Evolutionary conservation across 2,797 vertebrate genomes (phyloP).

Genomic region (Gila robusta): DNA sequence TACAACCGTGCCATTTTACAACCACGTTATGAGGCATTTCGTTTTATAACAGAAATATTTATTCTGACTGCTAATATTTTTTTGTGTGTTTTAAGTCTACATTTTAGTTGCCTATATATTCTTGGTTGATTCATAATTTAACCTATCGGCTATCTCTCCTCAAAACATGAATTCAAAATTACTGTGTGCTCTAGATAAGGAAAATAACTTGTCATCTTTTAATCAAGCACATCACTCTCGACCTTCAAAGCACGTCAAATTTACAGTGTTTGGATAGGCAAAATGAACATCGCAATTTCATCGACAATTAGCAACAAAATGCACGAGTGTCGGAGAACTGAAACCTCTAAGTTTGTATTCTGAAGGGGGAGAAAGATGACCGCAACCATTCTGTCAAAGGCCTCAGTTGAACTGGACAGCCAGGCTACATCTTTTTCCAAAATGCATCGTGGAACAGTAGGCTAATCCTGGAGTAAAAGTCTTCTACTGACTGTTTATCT

Average conservation of each 20-base stretch:
- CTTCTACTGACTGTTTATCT: conserved; percentile 2
- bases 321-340: neutral
- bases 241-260: neutral
- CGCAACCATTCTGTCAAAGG: conserved; percentile 4
- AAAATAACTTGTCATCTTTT: neutral
- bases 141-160: too few relatives aligned
- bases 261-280: neutral
- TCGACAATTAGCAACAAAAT: neutral
- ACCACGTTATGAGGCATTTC: neutral
- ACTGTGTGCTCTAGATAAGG: neutral
- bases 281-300: neutral
- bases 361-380: neutral
- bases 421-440: neutral
- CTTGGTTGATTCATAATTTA: neutral
- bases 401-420: neutral
- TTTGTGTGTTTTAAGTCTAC: neutral
- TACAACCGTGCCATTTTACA: neutral
- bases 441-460: neutral
- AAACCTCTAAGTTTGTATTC: neutral
- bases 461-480: neutral
- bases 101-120: neutral
- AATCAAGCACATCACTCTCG: neutral
- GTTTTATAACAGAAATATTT: neutral
- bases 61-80: neutral
- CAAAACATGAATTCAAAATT: neutral